Evolutionary conservation across 2,888 invertebrate genomes (phyloP).

Genomic region (Tachina fera): DNA sequence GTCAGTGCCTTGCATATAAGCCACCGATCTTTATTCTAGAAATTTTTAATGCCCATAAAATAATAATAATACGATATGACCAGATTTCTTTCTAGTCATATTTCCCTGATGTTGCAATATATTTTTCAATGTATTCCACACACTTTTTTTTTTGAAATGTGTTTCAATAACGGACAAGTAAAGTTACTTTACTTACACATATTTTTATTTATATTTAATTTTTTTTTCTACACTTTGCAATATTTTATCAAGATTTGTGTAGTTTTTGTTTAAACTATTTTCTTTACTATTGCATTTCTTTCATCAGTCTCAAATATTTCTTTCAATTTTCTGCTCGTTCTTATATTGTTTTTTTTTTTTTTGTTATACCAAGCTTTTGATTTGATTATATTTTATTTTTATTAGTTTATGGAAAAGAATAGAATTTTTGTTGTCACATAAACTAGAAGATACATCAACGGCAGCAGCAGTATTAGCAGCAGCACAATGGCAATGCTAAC

Average conservation of each 20-base stretch:
- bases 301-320: conserved; percentile 23
- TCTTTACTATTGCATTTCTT: not conserved
- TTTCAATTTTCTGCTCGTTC: conserved; percentile 30
- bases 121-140: not conserved
- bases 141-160: conserved; percentile 39
- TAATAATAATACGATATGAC: not conserved
- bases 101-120: not conserved
- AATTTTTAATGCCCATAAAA: not conserved
- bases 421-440: conserved; percentile 64
- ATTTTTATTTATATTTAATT: conserved; percentile 19
- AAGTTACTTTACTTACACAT: conserved; percentile 45
- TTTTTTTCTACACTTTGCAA: conserved; percentile 14
- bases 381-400: conserved; percentile 68
- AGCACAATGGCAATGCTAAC: not conserved
- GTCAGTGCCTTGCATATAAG: too few relatives aligned
- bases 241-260: conserved; percentile 59
- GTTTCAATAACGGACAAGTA: conserved; percentile 50
- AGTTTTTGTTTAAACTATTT: conserved; percentile 5
- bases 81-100: too few relatives aligned
- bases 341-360: conserved; percentile 12
- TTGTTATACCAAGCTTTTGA: conserved; percentile 30
- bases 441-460: conserved; percentile 58
- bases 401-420: conserved; percentile 64
- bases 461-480: conserved; percentile 27
- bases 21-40: too few relatives aligned